Percentiles rank a stretch among this genome's conserved stretches.
These are phyloP conservation scores for Oncorhynchus nerka DNA, from an alignment of 2,113 vertebrate genomes.

Conservation along the genomic window DNA sequence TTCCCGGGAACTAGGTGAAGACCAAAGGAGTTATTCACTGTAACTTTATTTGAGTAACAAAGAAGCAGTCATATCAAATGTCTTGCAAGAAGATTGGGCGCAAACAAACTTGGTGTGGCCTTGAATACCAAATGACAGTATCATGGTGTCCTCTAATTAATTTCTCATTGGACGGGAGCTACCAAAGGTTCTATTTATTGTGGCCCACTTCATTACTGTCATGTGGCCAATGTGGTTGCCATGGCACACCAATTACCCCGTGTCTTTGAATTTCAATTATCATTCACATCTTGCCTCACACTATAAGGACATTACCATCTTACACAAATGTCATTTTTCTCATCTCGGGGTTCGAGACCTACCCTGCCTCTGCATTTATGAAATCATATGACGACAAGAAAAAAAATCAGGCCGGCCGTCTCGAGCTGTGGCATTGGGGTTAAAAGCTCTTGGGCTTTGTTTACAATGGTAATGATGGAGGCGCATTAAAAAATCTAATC, in stretches of 20 bases:
- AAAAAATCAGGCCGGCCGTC: not conserved
- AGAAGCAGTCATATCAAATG: constrained; percentile 15
- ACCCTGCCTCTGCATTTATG: not conserved
- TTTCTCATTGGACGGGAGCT: constrained; percentile 60
- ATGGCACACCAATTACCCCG: constrained; percentile 57
- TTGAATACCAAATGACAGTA: constrained; percentile 52
- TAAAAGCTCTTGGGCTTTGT: not conserved
- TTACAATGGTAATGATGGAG: not conserved
- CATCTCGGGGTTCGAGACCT: constrained; percentile 24
- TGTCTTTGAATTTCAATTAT: constrained; percentile 69
- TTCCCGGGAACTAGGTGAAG: constrained; percentile 12
- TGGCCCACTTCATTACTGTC: constrained; percentile 61
- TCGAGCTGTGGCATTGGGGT: not conserved
- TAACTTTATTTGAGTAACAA: constrained; percentile 22
- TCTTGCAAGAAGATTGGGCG: constrained; percentile 24
- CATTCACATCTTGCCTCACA: constrained; percentile 36
- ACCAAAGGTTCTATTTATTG: constrained; percentile 65
- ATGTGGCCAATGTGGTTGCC: constrained; percentile 58
- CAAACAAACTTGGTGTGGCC: constrained; percentile 22
- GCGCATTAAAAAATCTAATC: too few relatives aligned
- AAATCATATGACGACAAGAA: not conserved
- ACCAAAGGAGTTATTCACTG: not conserved
- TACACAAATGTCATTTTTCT: constrained; percentile 37
- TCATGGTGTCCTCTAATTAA: constrained; percentile 61
- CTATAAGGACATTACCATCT: constrained; percentile 22